phyloP scores from a whole-genome alignment of 2,888 invertebrate genomes.

The Arge pagana region DNA sequence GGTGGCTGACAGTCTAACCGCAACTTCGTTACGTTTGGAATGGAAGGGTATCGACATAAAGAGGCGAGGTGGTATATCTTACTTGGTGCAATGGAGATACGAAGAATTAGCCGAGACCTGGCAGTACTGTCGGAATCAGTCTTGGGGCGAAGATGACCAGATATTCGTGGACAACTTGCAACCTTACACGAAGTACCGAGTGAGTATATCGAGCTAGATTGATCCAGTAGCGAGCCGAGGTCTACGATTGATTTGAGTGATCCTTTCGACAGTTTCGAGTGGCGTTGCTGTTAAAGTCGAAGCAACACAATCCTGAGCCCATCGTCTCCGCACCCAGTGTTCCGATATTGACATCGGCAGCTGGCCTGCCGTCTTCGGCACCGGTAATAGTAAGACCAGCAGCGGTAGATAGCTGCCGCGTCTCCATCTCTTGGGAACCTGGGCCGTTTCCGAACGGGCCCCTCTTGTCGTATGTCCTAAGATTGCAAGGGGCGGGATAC shows the following conservation, averaged over 20 bases:
- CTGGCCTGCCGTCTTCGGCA: slow-evolving; percentile 76
- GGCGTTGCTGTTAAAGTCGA: slow-evolving; percentile 73
- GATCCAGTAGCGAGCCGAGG: neutral
- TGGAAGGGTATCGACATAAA: slow-evolving; percentile 65
- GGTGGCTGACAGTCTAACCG: slow-evolving; percentile 76
- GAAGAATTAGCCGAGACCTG: slow-evolving; percentile 73
- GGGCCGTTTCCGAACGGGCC: slow-evolving; percentile 88
- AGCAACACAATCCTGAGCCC: slow-evolving; percentile 67
- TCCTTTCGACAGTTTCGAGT: slow-evolving; percentile 78
- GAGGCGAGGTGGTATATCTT: slow-evolving; percentile 61
- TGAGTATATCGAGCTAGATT: slow-evolving; percentile 56
- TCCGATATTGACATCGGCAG: slow-evolving; percentile 75
- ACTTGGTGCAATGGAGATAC: slow-evolving; percentile 76
- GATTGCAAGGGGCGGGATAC: slow-evolving; percentile 65
- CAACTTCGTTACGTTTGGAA: slow-evolving; percentile 78
- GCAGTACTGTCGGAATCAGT: slow-evolving; percentile 81
- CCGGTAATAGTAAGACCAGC: slow-evolving; percentile 77
- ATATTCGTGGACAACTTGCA: slow-evolving; percentile 78
- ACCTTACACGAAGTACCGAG: slow-evolving; percentile 89
- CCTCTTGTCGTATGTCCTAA: slow-evolving; percentile 81
- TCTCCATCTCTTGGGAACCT: slow-evolving; percentile 87
- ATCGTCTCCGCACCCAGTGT: slow-evolving; percentile 77
- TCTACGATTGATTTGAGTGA: slow-evolving; percentile 22
- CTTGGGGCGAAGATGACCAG: slow-evolving; percentile 68
- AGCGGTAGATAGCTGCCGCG: slow-evolving; percentile 79